phyloP scores from a whole-genome alignment of 2,888 invertebrate species.

The Caenorhabditis japonica region DNA sequence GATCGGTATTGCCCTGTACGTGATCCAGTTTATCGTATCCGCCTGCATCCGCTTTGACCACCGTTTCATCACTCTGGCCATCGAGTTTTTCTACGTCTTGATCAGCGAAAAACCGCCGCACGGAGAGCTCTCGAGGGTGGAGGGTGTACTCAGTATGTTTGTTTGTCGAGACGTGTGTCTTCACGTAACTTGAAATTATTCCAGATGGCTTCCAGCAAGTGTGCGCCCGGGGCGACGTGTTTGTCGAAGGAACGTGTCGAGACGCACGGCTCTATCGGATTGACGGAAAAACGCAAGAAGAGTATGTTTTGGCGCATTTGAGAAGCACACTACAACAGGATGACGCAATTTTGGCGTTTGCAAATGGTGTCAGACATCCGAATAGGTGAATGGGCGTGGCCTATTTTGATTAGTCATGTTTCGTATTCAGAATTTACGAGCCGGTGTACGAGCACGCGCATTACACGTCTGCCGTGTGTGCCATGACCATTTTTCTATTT shows the following conservation, averaged over 20 bases:
- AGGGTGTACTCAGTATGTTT: no score
- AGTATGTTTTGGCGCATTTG: background rate
- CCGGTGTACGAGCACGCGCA: constrained; percentile 14
- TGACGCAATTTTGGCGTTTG: background rate
- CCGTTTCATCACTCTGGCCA: constrained; percentile 15
- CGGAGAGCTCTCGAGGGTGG: background rate
- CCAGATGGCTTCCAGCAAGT: no score
- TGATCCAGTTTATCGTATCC: constrained; percentile 11
- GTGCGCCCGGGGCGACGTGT: no score
- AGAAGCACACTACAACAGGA: background rate
- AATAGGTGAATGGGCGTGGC: no score
- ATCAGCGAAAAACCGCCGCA: background rate
- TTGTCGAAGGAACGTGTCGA: no score
- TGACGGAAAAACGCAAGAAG: background rate
- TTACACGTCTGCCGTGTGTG: constrained; percentile 9
- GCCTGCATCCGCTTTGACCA: constrained; percentile 8
- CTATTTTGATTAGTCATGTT: no score
- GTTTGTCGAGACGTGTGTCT: background rate
- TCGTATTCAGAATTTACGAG: constrained; percentile 16
- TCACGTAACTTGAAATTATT: no score
- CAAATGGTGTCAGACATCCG: background rate
- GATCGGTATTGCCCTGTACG: background rate
- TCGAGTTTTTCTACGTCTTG: constrained; percentile 9
- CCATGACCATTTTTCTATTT: constrained; percentile 6
- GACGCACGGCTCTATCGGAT: background rate